These are phyloP conservation scores for Camelus bactrianus DNA, from an alignment of 2,113 vertebrate genomes.

Conservation along the genomic window DNA sequence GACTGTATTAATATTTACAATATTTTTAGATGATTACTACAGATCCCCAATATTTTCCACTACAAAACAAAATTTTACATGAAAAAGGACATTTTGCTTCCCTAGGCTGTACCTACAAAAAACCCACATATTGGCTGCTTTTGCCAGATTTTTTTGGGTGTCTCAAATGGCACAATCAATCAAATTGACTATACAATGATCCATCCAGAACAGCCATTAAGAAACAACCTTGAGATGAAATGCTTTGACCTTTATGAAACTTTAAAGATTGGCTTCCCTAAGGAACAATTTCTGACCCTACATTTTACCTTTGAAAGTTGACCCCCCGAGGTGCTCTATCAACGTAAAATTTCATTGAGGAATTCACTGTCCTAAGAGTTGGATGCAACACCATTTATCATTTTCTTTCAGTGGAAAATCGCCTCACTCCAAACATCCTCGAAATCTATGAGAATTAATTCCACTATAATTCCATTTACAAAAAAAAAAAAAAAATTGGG, in stretches of 20 bases:
- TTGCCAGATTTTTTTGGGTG: neutral
- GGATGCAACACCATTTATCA: neutral
- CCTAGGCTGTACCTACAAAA: neutral
- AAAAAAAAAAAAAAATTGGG: neutral
- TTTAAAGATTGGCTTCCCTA: constrained; percentile 49
- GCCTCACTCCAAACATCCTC: neutral
- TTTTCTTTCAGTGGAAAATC: constrained; percentile 19
- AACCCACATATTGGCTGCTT: neutral
- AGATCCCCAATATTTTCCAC: neutral
- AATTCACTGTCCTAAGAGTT: neutral
- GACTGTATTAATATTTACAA: neutral
- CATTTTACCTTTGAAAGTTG: constrained; percentile 39
- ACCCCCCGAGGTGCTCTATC: neutral
- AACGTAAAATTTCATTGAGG: constrained; percentile 62
- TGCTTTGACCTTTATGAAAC: constrained; percentile 66
- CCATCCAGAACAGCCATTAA: constrained; percentile 58
- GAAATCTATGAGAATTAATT: neutral
- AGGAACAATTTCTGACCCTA: neutral
- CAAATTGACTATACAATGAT: constrained; percentile 59
- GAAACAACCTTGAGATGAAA: constrained; percentile 62
- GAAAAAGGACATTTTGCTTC: neutral
- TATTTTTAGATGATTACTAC: neutral
- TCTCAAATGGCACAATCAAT: constrained; percentile 66
- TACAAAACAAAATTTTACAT: neutral
- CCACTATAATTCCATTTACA: neutral